These are phyloP conservation scores for Elegia similella DNA, from an alignment of 2,888 invertebrate species.

Conservation along the genomic window DNA sequence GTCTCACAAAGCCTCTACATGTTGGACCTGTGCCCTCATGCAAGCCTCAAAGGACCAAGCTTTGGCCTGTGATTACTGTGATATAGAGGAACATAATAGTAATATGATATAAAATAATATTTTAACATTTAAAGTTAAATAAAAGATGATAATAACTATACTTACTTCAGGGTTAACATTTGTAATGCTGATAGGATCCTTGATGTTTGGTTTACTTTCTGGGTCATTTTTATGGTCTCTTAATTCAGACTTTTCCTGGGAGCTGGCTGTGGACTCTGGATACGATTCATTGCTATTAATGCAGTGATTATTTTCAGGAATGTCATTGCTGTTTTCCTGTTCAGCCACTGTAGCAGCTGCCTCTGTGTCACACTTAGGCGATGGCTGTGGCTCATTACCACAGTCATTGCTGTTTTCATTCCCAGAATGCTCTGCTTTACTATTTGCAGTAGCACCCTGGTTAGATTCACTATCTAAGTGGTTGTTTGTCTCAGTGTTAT, in stretches of 20 bases:
- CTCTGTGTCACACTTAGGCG: slow-evolving; percentile 7
- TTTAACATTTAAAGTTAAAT: no score
- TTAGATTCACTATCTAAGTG: slow-evolving; percentile 30
- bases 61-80: no score
- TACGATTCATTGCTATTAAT: slow-evolving; percentile 45
- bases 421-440: slow-evolving; percentile 25
- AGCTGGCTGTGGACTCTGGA: slow-evolving; percentile 35
- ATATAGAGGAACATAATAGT: no score
- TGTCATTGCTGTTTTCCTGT: slow-evolving; percentile 32
- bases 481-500: slow-evolving; percentile 36
- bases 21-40: no score
- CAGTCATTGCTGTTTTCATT: slow-evolving; percentile 30
- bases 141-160: background rate
- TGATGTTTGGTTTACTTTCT: slow-evolving; percentile 20
- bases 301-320: slow-evolving; percentile 35
- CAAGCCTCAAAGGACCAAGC: no score
- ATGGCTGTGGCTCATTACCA: slow-evolving; percentile 20
- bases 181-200: slow-evolving; percentile 12
- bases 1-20: no score
- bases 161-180: slow-evolving; percentile 3
- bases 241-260: slow-evolving; percentile 35
- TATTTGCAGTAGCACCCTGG: slow-evolving; percentile 22
- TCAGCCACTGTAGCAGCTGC: slow-evolving; percentile 25
- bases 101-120: no score
- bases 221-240: slow-evolving; percentile 25